A percentile compares a stretch with the other conserved stretches of the same genome.
Conservation (phyloP, 2,797 vertebrate genomes). For the Squalus acanthias region DNA sequence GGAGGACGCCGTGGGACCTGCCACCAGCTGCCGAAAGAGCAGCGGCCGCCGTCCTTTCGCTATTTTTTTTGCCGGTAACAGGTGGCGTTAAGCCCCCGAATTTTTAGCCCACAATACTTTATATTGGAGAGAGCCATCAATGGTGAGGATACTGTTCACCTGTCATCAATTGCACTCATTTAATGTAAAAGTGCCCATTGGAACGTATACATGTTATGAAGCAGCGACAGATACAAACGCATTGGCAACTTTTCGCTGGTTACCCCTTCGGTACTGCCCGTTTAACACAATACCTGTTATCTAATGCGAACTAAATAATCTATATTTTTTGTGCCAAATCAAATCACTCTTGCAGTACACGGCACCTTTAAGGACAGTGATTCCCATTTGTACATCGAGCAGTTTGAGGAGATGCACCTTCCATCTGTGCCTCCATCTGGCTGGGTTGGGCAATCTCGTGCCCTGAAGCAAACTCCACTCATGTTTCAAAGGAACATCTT, state of each 20-base stretch:
- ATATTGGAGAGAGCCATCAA: background rate
- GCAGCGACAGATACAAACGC: background rate
- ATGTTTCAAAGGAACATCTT: constrained; percentile 48
- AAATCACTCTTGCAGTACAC: background rate
- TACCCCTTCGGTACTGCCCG: background rate
- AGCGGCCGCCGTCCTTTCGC: no score
- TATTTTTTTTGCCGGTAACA: no score
- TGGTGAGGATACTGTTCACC: background rate
- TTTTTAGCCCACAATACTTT: background rate
- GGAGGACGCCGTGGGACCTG: no score
- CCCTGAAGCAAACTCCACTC: constrained; percentile 55
- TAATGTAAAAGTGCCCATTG: background rate
- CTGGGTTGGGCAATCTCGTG: constrained; percentile 43
- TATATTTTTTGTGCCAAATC: background rate
- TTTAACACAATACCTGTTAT: background rate
- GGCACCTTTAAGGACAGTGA: background rate
- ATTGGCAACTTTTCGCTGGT: background rate
- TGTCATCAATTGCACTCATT: background rate
- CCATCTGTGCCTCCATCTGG: constrained; percentile 58
- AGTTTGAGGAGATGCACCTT: constrained; percentile 30
- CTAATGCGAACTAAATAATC: background rate
- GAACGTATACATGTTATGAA: background rate
- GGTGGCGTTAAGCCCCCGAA: no score
- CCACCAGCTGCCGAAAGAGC: no score
- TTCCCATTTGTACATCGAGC: background rate